Percentiles rank a stretch among this genome's conserved stretches.
Conservation (phyloP, 1,140 invertebrate genomes). For the Psilanteris sp. region DNA sequence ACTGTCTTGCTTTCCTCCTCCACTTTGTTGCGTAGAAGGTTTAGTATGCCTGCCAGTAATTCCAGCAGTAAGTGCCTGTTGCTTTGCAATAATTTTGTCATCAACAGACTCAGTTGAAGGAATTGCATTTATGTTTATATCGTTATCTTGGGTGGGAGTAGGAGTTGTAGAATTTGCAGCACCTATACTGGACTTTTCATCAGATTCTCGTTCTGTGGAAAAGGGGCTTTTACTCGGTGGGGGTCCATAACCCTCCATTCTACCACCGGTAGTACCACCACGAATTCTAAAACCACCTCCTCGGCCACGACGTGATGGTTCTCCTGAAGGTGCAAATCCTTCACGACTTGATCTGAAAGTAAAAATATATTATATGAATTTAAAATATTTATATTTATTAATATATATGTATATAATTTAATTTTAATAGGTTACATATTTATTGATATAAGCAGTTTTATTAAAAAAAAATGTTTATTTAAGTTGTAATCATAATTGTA, state of each 20-base stretch:
- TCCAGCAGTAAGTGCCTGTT: slow-evolving; percentile 84
- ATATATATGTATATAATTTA: too few species aligned
- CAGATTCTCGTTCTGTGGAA: slow-evolving; percentile 71
- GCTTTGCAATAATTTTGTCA: slow-evolving; percentile 86
- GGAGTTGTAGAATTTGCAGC: slow-evolving; percentile 66
- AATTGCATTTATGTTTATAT: slow-evolving; percentile 75
- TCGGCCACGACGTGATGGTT: slow-evolving; percentile 88
- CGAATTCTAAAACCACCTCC: slow-evolving; percentile 82
- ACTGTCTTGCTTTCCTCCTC: slow-evolving; percentile 28
- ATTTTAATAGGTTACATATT: too few species aligned
- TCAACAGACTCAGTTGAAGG: slow-evolving; percentile 79
- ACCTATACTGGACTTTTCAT: slow-evolving; percentile 73
- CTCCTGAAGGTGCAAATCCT: slow-evolving; percentile 89
- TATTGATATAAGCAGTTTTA: too few species aligned
- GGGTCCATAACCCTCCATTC: slow-evolving; percentile 87
- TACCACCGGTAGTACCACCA: slow-evolving; percentile 80
- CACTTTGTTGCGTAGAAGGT: slow-evolving; percentile 66
- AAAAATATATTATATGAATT: too few species aligned
- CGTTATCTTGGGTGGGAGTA: slow-evolving; percentile 72
- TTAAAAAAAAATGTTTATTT: too few species aligned
- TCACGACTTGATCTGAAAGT: slow-evolving; percentile 78
- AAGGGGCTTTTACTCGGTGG: slow-evolving; percentile 89
- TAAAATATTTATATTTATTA: too few species aligned
- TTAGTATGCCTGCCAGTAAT: slow-evolving; percentile 81
- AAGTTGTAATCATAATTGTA: too few species aligned